Conservation (phyloP, 1,140 invertebrate genomes). For the Reticulitermes speratus region DNA sequence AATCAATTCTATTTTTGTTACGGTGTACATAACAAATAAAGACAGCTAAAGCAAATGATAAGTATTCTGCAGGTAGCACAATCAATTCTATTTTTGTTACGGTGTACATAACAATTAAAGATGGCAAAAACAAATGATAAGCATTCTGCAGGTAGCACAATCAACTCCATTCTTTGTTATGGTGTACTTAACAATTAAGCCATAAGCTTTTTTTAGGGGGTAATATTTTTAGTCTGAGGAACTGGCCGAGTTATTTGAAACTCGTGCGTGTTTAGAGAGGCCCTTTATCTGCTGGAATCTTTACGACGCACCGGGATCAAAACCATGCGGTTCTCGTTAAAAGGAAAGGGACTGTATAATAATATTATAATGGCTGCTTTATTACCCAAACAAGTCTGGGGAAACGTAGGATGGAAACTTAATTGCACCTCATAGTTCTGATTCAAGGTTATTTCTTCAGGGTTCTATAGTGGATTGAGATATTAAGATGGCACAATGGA, state of each 20-base stretch:
- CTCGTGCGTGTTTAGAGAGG: not conserved
- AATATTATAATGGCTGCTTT: conserved; percentile 17
- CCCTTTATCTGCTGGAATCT: not conserved
- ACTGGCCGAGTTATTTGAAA: not conserved
- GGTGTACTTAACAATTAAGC: not conserved
- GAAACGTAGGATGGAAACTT: not conserved
- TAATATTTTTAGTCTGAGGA: not conserved
- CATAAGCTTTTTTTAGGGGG: not conserved
- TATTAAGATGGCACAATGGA: not conserved
- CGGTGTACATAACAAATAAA: too few relatives aligned
- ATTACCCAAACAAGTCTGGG: not conserved
- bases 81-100: too few relatives aligned
- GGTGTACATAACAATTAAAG: too few relatives aligned
- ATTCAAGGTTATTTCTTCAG: conserved; percentile 2
- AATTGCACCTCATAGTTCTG: not conserved
- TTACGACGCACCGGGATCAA: not conserved
- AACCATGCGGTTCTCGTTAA: conserved; percentile 5
- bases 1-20: too few relatives aligned
- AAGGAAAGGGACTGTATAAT: not conserved
- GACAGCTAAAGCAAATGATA: too few relatives aligned
- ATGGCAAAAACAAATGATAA: too few relatives aligned
- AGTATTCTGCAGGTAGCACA: too few relatives aligned
- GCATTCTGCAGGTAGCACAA: too few relatives aligned
- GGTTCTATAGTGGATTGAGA: not conserved
- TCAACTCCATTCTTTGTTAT: too few relatives aligned